Percentiles rank a stretch among this genome's conserved stretches.
phyloP scores from a whole-genome alignment of 2,797 vertebrate genomes.

The Peromyscus melanophrys region DNA sequence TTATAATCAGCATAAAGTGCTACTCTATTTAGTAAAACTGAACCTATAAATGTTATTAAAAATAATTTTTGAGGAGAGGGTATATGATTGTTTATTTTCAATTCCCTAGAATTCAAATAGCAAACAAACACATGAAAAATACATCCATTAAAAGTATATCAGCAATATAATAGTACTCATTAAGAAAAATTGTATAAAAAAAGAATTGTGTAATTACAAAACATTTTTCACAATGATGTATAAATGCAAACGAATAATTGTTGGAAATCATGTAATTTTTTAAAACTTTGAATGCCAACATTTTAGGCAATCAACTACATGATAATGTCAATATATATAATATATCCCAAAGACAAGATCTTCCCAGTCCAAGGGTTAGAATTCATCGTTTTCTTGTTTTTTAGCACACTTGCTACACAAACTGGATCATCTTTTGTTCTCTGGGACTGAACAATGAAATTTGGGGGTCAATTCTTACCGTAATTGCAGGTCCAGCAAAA shows the following conservation, averaged over 20 bases:
- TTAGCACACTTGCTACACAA: not conserved
- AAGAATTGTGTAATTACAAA: not conserved
- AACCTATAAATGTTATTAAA: not conserved
- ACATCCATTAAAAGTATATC: not conserved
- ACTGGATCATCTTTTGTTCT: not conserved
- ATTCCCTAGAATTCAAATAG: not conserved
- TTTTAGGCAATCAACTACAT: not conserved
- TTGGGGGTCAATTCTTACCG: slow-evolving; percentile 89
- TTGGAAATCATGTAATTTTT: not conserved
- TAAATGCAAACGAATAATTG: not conserved
- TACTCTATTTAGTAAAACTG: not conserved
- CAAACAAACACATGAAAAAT: not conserved
- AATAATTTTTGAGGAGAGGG: not conserved
- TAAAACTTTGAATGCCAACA: not conserved
- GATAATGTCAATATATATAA: not conserved
- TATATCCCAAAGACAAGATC: not conserved
- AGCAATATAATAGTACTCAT: not conserved
- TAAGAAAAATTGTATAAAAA: not conserved
- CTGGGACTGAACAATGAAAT: not conserved
- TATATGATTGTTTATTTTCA: not conserved
- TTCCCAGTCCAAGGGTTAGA: not conserved
- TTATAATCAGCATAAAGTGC: not conserved
- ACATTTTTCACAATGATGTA: not conserved
- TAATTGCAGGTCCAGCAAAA: slow-evolving; percentile 96
- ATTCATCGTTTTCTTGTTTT: not conserved